A percentile compares a stretch with the other conserved stretches of the same genome.
These are phyloP conservation scores for Monoplex corrugatus DNA, from an alignment of 2,888 invertebrate species.

Conservation along the genomic window DNA sequence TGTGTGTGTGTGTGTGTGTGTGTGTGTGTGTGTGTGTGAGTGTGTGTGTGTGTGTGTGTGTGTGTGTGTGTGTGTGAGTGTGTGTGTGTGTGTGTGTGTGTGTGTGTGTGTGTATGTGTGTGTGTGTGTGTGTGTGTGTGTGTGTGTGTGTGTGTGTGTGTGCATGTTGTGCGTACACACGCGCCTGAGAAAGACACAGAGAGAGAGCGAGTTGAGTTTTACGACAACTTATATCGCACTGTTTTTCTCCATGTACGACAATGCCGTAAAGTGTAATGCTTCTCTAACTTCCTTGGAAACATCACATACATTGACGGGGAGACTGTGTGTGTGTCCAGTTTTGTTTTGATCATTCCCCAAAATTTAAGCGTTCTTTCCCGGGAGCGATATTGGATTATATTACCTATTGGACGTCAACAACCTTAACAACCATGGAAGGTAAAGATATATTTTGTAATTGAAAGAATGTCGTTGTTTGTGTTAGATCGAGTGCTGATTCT, in stretches of 20 bases:
- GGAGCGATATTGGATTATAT: too few relatives aligned
- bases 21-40: not conserved
- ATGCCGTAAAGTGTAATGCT: not conserved
- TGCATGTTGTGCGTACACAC: not conserved
- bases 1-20: conserved; percentile 17
- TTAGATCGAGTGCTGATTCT: too few relatives aligned
- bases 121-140: not conserved
- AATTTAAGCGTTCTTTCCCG: too few relatives aligned
- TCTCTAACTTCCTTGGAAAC: conserved; percentile 5
- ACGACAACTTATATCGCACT: not conserved
- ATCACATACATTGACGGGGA: not conserved
- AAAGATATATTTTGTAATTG: not conserved
- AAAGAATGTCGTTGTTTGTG: not conserved
- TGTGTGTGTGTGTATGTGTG: not conserved
- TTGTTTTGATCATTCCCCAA: too few relatives aligned
- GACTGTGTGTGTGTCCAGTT: not conserved
- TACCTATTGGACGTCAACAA: too few relatives aligned
- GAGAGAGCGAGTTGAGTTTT: not conserved
- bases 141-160: too few relatives aligned
- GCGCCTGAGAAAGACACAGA: not conserved
- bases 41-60: conserved; percentile 17
- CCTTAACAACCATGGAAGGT: conserved; percentile 3
- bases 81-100: not conserved
- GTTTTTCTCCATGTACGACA: not conserved
- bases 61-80: not conserved